Conservation (phyloP, 2,888 invertebrate species). For the Tanytarsus gracilentus region DNA sequence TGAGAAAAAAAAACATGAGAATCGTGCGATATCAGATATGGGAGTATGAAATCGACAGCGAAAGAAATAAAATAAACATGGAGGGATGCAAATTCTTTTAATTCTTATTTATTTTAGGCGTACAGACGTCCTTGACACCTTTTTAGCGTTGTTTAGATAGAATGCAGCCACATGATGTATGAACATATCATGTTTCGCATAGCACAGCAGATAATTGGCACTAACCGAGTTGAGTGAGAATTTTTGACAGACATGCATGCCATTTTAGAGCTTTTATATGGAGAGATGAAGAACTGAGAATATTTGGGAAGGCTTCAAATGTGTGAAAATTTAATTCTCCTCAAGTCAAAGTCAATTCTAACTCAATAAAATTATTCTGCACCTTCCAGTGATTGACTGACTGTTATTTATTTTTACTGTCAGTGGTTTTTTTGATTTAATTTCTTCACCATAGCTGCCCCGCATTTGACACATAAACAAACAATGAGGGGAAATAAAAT, state of each 20-base stretch:
- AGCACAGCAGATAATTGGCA: constrained; percentile 14
- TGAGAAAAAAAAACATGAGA: neutral
- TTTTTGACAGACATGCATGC: constrained; percentile 19
- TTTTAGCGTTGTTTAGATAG: neutral
- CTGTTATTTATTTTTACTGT: too few relatives aligned
- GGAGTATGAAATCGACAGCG: neutral
- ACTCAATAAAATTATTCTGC: too few relatives aligned
- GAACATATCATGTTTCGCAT: constrained; percentile 3
- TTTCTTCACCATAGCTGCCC: too few relatives aligned
- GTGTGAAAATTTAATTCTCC: too few relatives aligned
- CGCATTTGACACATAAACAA: too few relatives aligned
- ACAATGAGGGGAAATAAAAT: too few relatives aligned
- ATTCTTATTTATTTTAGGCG: neutral
- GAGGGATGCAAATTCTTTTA: neutral
- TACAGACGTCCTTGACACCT: constrained; percentile 24
- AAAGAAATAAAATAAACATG: constrained; percentile 3
- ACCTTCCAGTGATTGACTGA: too few relatives aligned
- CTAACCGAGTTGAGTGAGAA: neutral
- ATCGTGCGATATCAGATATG: neutral
- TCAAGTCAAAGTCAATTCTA: too few relatives aligned
- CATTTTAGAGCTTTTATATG: neutral
- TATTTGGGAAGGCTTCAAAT: too few relatives aligned
- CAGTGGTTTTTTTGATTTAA: too few relatives aligned
- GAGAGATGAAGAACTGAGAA: neutral
- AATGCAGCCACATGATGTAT: too few relatives aligned